phyloP scores from a whole-genome alignment of 2,888 invertebrate species.

The Thera britannica region DNA sequence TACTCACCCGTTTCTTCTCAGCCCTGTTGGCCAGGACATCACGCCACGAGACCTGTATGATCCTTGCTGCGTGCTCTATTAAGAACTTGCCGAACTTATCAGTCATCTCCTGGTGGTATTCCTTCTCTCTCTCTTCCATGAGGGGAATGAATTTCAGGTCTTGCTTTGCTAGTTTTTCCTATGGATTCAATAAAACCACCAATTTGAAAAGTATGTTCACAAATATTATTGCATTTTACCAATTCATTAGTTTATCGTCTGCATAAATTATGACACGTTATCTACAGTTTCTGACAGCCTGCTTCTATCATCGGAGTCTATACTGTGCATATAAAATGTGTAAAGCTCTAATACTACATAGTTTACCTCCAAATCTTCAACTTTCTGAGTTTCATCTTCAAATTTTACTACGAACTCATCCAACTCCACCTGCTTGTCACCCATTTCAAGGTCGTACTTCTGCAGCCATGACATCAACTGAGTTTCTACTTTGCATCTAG shows the following conservation, averaged over 20 bases:
- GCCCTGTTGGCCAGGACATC: conserved; percentile 68
- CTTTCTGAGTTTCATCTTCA: conserved; percentile 74
- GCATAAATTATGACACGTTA: neutral
- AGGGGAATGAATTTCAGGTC: conserved; percentile 80
- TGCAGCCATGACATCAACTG: conserved; percentile 84
- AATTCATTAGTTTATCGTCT: neutral
- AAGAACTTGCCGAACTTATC: conserved; percentile 78
- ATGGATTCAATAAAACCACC: conserved; percentile 17
- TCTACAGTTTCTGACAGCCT: no score
- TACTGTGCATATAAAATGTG: no score
- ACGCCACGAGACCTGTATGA: conserved; percentile 74
- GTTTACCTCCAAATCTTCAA: conserved; percentile 73
- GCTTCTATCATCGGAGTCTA: no score
- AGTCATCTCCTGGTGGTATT: conserved; percentile 81
- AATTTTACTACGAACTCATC: conserved; percentile 80
- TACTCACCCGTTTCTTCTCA: conserved; percentile 73
- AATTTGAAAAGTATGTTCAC: no score
- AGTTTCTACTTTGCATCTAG: conserved; percentile 82
- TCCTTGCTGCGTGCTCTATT: conserved; percentile 71
- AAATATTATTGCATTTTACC: neutral
- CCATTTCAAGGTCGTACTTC: conserved; percentile 86
- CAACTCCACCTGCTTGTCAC: conserved; percentile 81
- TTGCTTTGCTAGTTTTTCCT: conserved; percentile 81
- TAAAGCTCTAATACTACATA: neutral
- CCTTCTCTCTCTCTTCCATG: conserved; percentile 84